phyloP scores from a whole-genome alignment of 2,888 invertebrate species.

The Hemithea aestivaria region DNA sequence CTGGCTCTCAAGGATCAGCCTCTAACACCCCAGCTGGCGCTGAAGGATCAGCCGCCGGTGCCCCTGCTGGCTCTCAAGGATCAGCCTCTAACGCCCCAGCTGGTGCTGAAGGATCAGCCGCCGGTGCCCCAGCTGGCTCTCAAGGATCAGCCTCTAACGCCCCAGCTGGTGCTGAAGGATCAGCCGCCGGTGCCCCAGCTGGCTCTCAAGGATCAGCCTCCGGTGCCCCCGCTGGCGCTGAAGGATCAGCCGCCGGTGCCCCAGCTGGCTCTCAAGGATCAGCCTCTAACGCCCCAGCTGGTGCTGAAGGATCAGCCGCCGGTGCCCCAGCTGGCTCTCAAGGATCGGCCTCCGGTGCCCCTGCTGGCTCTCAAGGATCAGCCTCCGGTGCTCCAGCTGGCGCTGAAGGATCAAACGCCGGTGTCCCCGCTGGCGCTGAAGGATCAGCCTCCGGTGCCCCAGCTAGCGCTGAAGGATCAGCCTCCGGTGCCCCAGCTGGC shows the following conservation, averaged over 20 bases:
- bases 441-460: too few relatives aligned
- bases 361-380: background rate
- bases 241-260: background rate
- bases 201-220: slow-evolving; percentile 1
- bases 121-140: too few relatives aligned
- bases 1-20: slow-evolving; percentile 4
- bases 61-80: slow-evolving; percentile 2
- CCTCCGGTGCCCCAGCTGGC: too few relatives aligned
- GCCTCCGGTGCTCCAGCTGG: background rate
- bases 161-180: background rate
- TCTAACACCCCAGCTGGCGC: background rate
- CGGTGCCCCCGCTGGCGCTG: too few relatives aligned
- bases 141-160: slow-evolving; percentile 1
- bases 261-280: background rate
- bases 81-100: slow-evolving; percentile 1
- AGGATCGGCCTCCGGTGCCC: slow-evolving; percentile 1
- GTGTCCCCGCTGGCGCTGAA: too few relatives aligned
- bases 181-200: background rate
- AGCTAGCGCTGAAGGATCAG: too few relatives aligned
- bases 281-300: slow-evolving; percentile 1
- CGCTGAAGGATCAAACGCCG: too few relatives aligned
- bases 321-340: background rate
- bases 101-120: background rate
- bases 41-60: slow-evolving; percentile 3
- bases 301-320: background rate